Percentiles rank a stretch among this genome's conserved stretches.
phyloP scores from a whole-genome alignment of 30 jellyfish, hydroid and myxozoan species.

The Rhopilema esculentum region DNA sequence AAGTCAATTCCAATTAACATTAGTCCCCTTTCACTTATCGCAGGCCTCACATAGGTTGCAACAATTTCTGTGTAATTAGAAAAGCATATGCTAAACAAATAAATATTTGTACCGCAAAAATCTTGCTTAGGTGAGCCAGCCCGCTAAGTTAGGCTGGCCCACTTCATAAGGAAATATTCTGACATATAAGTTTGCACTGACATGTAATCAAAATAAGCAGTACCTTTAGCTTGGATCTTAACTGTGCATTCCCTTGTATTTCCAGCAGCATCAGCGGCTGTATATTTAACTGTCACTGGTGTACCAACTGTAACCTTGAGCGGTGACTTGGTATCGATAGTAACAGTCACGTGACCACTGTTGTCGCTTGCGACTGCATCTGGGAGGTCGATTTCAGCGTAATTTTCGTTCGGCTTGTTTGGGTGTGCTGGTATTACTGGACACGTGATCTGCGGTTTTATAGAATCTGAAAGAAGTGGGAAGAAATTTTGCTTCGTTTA shows the following conservation, averaged over 20 bases:
- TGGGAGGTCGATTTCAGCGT: conserved; percentile 73
- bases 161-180: too few relatives aligned
- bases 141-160: too few relatives aligned
- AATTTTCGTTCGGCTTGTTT: conserved; percentile 70
- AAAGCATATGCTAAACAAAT: too few relatives aligned
- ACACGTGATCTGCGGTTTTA: conserved; percentile 76
- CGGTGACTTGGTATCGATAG: conserved; percentile 70
- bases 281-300: conserved; percentile 64
- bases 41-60: too few relatives aligned
- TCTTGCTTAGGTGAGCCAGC: too few relatives aligned
- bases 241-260: conserved; percentile 65
- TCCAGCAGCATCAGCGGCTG: conserved; percentile 91
- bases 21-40: too few relatives aligned
- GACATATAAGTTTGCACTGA: too few relatives aligned
- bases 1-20: too few relatives aligned
- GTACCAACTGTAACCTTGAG: conserved; percentile 72
- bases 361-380: conserved; percentile 86
- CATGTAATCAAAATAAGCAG: not conserved
- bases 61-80: too few relatives aligned
- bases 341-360: conserved; percentile 56
- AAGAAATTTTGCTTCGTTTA: not conserved
- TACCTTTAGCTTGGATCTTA: conserved; percentile 78
- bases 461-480: conserved; percentile 56
- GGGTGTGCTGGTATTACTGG: conserved; percentile 52
- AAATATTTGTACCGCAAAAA: too few relatives aligned